A percentile compares a stretch with the other conserved stretches of the same genome.
phyloP scores from a whole-genome alignment of 2,113 vertebrate genomes.

The Ctenomys sociabilis region DNA sequence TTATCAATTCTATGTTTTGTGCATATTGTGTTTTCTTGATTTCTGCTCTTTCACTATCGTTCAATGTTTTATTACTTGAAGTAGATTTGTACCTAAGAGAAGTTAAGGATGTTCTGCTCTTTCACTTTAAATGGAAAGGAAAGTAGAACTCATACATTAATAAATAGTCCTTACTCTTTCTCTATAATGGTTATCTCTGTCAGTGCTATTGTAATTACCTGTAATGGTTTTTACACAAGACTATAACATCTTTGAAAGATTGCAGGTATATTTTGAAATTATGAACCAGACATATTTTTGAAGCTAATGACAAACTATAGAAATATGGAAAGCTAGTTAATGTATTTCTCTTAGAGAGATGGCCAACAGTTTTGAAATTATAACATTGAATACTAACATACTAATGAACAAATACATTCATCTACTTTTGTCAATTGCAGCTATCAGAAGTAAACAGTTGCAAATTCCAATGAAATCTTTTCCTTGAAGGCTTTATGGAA shows the following conservation, averaged over 20 bases:
- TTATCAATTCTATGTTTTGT: slow-evolving; percentile 39
- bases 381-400: not conserved
- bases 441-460: not conserved
- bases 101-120: not conserved
- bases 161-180: not conserved
- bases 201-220: not conserved
- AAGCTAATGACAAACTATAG: not conserved
- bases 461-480: slow-evolving; percentile 9
- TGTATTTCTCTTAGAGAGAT: not conserved
- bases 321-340: not conserved
- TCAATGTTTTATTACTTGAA: not conserved
- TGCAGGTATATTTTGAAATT: not conserved
- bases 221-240: not conserved
- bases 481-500: not conserved
- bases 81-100: not conserved
- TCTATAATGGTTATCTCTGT: not conserved
- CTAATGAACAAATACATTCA: not conserved
- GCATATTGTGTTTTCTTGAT: not conserved
- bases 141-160: not conserved
- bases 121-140: not conserved
- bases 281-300: not conserved
- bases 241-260: not conserved
- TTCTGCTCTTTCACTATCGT: slow-evolving; percentile 7
- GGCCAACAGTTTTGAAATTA: slow-evolving; percentile 29
- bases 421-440: slow-evolving; percentile 29